Conservation (phyloP, 2,113 vertebrate species). For the Hyaena hyaena region DNA sequence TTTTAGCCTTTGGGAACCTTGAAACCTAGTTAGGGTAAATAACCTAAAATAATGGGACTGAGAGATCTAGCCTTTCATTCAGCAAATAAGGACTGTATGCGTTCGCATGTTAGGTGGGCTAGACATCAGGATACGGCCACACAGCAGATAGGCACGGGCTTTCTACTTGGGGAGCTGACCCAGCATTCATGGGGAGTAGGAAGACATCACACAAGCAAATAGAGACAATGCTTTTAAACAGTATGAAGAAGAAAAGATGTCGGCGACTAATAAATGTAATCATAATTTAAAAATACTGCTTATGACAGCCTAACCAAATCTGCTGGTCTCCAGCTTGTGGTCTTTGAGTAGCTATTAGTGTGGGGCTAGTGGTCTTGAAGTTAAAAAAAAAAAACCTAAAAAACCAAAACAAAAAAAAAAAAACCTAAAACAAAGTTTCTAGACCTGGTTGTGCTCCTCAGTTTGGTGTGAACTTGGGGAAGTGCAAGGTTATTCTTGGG, state of each 20-base stretch:
- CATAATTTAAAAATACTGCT: background rate
- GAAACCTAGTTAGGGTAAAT: slow-evolving; percentile 64
- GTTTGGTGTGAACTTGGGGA: background rate
- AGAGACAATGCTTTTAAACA: background rate
- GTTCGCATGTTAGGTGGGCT: background rate
- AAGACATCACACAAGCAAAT: background rate
- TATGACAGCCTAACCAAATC: background rate
- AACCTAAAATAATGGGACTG: background rate
- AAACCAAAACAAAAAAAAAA: background rate
- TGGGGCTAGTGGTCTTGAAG: background rate
- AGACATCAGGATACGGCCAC: rapidly evolving
- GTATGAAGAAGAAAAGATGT: background rate
- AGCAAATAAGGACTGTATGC: background rate
- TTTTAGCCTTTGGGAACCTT: slow-evolving; percentile 65
- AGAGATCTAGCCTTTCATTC: background rate
- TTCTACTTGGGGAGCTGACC: background rate
- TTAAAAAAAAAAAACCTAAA: background rate
- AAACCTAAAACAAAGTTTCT: background rate
- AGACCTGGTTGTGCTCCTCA: background rate
- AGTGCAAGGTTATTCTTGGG: background rate
- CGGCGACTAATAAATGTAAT: background rate
- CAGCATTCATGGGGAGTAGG: background rate
- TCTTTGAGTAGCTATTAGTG: background rate
- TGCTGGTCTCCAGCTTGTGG: background rate
- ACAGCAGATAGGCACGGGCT: rapidly evolving